Conservation (phyloP, 1,140 invertebrate genomes). For the Prorops nasuta region DNA sequence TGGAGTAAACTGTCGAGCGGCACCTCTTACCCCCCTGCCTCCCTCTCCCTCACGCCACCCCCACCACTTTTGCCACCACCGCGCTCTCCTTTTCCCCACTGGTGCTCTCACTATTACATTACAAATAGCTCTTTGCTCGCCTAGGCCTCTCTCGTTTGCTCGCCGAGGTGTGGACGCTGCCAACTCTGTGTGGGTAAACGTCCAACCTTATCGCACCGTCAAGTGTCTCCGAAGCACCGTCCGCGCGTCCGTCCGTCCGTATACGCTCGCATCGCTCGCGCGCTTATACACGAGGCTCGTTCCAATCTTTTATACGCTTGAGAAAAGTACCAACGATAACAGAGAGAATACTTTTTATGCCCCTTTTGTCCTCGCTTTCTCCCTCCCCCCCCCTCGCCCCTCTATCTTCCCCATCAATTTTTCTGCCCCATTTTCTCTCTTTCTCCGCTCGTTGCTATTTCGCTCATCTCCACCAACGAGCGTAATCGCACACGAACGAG, state of each 20-base stretch:
- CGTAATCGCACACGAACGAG: slow-evolving; percentile 5
- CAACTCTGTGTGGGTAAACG: not conserved
- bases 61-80: slow-evolving; percentile 18
- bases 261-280: no score
- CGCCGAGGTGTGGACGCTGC: slow-evolving; percentile 5
- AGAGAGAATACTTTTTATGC: no score
- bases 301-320: no score
- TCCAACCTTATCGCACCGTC: not conserved
- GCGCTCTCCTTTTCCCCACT: slow-evolving; percentile 17
- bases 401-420: no score
- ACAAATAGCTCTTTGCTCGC: slow-evolving; percentile 51
- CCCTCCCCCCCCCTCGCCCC: slow-evolving; percentile 8
- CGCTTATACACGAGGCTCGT: no score
- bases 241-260: no score
- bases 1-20: slow-evolving; percentile 26
- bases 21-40: slow-evolving; percentile 16
- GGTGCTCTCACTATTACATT: slow-evolving; percentile 42
- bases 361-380: no score
- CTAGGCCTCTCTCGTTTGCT: slow-evolving; percentile 27
- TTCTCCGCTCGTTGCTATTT: not conserved
- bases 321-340: no score
- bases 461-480: not conserved
- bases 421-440: not conserved
- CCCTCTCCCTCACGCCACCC: slow-evolving; percentile 22
- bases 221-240: no score